Evolutionary conservation across 2,888 invertebrate species (phyloP), one percentile per base, ranked within the genome.

Genomic region (Archips xylosteana): DNA sequence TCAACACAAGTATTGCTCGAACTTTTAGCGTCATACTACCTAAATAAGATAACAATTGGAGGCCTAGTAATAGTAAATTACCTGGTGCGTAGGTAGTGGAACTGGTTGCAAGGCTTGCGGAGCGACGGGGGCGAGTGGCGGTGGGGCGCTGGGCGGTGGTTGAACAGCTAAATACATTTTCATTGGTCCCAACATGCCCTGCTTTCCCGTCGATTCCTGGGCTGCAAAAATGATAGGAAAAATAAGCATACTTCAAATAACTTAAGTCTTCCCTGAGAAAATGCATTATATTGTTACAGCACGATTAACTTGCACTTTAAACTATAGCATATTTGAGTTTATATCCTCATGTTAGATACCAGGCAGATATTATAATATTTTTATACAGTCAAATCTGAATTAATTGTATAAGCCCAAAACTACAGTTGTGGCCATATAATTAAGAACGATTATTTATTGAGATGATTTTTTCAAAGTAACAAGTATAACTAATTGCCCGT

Each of bases 151-250:
- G 75, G 90, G 88, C 67, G 96, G 92, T n/a, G 98, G 97, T 85
- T 97, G 97, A 70, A 98, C 97, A 0, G 97, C 97, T 75, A 98
- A 90, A 85, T 97, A 98, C 85, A 98, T 97, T 92, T 97, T 98
- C 10, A 97, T 97, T 10, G 98, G 98, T 3, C 97, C 98, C 76
- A 98, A 89, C 80, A 97, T 97, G 59, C 97, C 97, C 87, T 97
- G 97, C 87, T 97, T 97, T 57, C 97, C 98, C 23, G 97, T 97
- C 4, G 97, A 96, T 80, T 97, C 97, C 97, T 98, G 98, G 39
- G 97, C 97, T 97, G 90, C 71, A 89, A 91, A 32, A n/a, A 15
- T 54, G 12, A 57, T 54, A 23, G 23, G 2, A 32, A 9, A 57
- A 57, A 10, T 23, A 23, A 15, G 15, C 15, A 15, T 54, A 49